Conservation (phyloP, 2,888 invertebrate species). For the Aproaerema taeniolella region DNA sequence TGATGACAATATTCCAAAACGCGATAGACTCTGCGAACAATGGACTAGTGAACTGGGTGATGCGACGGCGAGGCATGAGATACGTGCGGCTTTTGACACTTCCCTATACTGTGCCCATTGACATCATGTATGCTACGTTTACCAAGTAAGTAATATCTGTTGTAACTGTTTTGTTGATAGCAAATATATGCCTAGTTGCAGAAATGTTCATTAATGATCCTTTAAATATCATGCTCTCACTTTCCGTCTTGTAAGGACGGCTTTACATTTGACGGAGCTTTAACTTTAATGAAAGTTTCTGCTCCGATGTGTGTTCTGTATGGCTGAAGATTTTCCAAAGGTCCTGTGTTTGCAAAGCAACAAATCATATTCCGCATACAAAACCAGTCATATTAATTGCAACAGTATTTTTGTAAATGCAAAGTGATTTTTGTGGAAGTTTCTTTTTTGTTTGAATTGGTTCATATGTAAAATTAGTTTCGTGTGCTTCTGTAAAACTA, state of each 20-base stretch:
- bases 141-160: slow-evolving; percentile 84
- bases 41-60: slow-evolving; percentile 93
- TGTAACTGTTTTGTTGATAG: not conserved
- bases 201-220: not conserved
- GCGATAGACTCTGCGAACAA: slow-evolving; percentile 95
- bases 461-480: no score
- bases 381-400: no score
- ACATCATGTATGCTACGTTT: slow-evolving; percentile 90
- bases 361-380: no score
- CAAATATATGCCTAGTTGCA: not conserved
- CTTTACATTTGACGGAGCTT: not conserved
- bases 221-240: no score
- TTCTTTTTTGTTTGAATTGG: no score
- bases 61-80: slow-evolving; percentile 89
- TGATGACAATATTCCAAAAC: slow-evolving; percentile 93
- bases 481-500: no score
- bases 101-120: slow-evolving; percentile 92
- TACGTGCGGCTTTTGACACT: slow-evolving; percentile 87
- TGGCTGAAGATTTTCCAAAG: no score
- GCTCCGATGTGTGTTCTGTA: no score
- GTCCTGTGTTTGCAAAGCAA: no score
- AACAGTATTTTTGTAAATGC: no score
- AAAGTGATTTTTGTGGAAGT: no score
- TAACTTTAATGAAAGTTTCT: not conserved
- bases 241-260: no score